Conservation (phyloP, 2,888 invertebrate species). For the Pilophorus perplexus region DNA sequence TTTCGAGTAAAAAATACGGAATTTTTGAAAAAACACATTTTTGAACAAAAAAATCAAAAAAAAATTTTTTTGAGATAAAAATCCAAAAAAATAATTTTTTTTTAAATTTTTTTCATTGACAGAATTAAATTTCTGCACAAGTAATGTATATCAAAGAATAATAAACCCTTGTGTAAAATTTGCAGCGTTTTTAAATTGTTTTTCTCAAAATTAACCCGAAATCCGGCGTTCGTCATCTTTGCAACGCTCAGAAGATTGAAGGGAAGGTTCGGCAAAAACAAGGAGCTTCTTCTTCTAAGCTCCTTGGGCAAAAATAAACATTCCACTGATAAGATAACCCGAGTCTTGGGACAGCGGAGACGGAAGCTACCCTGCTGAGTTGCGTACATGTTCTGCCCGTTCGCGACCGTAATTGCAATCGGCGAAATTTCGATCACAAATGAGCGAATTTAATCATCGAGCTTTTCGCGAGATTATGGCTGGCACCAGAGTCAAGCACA, state of each 20-base stretch:
- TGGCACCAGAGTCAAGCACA: slow-evolving; percentile 2
- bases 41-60: no score
- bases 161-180: no score
- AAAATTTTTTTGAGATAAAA: no score
- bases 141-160: no score
- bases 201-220: neutral
- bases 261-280: neutral
- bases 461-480: neutral
- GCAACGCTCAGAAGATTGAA: neutral
- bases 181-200: no score
- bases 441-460: neutral
- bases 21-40: no score
- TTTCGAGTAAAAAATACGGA: no score
- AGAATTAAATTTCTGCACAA: no score
- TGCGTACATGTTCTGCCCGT: neutral
- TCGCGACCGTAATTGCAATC: slow-evolving; percentile 2
- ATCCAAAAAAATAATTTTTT: no score
- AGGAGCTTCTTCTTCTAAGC: no score
- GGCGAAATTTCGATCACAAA: neutral
- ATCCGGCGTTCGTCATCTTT: slow-evolving; percentile 10
- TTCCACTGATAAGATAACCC: neutral
- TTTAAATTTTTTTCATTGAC: no score
- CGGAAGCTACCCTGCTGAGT: slow-evolving; percentile 12
- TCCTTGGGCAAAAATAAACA: neutral
- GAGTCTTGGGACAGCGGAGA: neutral